Evolutionary conservation across 2,888 invertebrate genomes (phyloP), one percentile per base, ranked within the genome.

Genomic region (Cistogaster globosa): DNA sequence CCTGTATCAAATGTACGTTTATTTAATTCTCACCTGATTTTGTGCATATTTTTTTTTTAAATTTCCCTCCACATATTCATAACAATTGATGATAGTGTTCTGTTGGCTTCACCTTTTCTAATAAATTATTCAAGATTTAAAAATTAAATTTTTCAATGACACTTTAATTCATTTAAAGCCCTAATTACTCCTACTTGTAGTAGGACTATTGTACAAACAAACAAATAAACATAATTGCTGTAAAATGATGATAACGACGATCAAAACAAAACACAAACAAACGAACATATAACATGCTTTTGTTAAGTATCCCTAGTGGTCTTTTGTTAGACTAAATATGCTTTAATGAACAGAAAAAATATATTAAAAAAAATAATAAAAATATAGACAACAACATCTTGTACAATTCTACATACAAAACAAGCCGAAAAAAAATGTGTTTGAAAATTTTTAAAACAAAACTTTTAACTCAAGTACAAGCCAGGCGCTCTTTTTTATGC

Each of bases 121-220:
- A 55, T 57, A 75, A 75, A 57, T 65, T 65, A 65, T 75, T 65
- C 57, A 45, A 32, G 45, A 26, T 75, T 57, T 55, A 32, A 36
- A 75, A 72, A 76, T 76, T 65, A 48, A 67, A 76, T 76, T 76
- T 76, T 36, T 83, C 74, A 79, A 79, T 83, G 83, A 79, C 78
- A 83, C 78, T 83, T 78, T 58, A 75, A 83, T 78, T 69, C 83
- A 69, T 78, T 75, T 58, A 69, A 60, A 74, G 48, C 57, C 51
- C 69, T 83, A 74, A 74, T 45, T 74, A 78, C 32, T 69, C 63
- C 26, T 67, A 53, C 51, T 63, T 67, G 42, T 45, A n/a, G 32
- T 68, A 62, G 26, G 69, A 65, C 63, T 63, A 79, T 58, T 74
- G 51, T 58, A n/a, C 20, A 53, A 38, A n/a, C 12, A 1, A 62